These are phyloP conservation scores for Huso huso DNA, from an alignment of 2,797 vertebrate genomes.

Conservation along the genomic window DNA sequence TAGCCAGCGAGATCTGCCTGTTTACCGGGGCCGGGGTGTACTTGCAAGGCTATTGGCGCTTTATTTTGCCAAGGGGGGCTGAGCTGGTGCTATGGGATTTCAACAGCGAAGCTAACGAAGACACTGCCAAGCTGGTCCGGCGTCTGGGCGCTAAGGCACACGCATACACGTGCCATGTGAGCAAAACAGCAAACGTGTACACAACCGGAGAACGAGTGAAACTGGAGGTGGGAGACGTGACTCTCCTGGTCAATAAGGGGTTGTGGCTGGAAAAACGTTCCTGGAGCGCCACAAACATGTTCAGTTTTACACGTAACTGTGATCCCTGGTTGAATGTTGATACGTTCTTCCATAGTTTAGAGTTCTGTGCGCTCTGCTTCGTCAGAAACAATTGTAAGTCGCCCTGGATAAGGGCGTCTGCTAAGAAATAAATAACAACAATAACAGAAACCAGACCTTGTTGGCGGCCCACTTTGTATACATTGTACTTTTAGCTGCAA, in stretches of 20 bases:
- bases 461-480: too few relatives aligned
- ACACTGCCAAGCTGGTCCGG: constrained; percentile 40
- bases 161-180: constrained; percentile 51
- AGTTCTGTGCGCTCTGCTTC: too few relatives aligned
- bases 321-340: too few relatives aligned
- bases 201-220: constrained; percentile 41
- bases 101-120: constrained; percentile 45
- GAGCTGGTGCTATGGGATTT: constrained; percentile 57
- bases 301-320: too few relatives aligned
- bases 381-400: too few relatives aligned
- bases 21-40: constrained; percentile 41
- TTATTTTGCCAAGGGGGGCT: constrained; percentile 52
- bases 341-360: too few relatives aligned
- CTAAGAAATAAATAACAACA: too few relatives aligned
- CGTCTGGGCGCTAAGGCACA: constrained; percentile 40
- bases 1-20: constrained; percentile 44
- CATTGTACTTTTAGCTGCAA: too few relatives aligned
- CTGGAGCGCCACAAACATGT: constrained; percentile 40
- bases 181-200: constrained; percentile 44
- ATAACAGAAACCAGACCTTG: too few relatives aligned
- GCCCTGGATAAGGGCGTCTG: too few relatives aligned
- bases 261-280: constrained; percentile 48
- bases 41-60: constrained; percentile 46
- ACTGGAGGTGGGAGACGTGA: constrained; percentile 48
- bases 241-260: constrained; percentile 59